Conservation (phyloP, 37 sponge, comb jelly and placozoan genomes). For the Eunapius fragilis region DNA sequence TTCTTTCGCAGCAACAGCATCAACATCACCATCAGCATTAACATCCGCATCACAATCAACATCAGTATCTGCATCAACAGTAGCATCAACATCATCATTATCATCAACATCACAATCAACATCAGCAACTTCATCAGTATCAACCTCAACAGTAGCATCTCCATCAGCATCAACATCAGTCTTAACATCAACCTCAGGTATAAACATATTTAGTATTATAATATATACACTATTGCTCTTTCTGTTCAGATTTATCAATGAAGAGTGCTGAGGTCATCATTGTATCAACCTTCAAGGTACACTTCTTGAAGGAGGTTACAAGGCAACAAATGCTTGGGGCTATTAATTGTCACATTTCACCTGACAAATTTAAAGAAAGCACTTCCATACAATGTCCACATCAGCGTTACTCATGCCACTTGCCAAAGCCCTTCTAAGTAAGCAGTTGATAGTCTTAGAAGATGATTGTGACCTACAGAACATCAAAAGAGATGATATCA, state of each 20-base stretch:
- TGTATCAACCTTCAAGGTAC: not conserved
- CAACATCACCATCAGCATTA: not conserved
- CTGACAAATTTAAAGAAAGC: not conserved
- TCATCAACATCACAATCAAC: no score
- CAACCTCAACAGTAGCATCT: not conserved
- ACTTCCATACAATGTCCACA: not conserved
- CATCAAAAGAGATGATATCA: constrained; percentile 2
- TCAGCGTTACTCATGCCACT: not conserved
- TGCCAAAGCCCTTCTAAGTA: constrained; percentile 9
- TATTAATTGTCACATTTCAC: not conserved
- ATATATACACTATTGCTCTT: not conserved
- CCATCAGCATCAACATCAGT: not conserved
- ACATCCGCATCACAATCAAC: no score
- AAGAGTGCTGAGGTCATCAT: constrained; percentile 13
- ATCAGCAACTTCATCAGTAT: not conserved
- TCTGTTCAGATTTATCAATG: constrained; percentile 1
- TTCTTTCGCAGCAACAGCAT: not conserved
- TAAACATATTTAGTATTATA: not conserved
- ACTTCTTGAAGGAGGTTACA: constrained; percentile 15
- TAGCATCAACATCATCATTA: no score
- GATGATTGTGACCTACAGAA: not conserved
- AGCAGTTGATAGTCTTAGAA: not conserved
- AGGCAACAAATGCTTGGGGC: constrained; percentile 5
- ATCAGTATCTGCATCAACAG: no score
- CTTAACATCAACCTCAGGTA: not conserved